Percentiles rank a stretch among this genome's conserved stretches.
phyloP scores from a whole-genome alignment of 2,113 vertebrate species.

The Phrynosoma platyrhinos region DNA sequence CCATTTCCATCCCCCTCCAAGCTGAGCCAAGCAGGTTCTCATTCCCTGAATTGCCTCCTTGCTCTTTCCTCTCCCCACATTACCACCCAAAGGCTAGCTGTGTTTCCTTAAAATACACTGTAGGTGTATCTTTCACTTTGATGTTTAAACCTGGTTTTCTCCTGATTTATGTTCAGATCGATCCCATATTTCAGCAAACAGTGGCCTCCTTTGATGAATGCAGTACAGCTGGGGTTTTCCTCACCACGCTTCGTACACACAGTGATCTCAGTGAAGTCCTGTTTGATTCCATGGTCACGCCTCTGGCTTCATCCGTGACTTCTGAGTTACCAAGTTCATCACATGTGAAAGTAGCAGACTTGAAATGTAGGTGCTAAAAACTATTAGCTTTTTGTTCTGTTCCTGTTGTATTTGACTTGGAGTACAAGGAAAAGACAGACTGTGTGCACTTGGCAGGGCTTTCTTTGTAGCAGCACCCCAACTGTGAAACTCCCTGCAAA shows the following conservation, averaged over 20 bases:
- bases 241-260: constrained; percentile 82
- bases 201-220: constrained; percentile 90
- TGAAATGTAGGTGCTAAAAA: constrained; percentile 65
- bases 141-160: not conserved
- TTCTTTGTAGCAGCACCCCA: too few relatives aligned
- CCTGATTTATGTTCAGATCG: constrained; percentile 36
- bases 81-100: too few relatives aligned
- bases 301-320: constrained; percentile 78
- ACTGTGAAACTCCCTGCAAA: too few relatives aligned
- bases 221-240: constrained; percentile 87
- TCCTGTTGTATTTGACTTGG: too few relatives aligned
- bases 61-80: too few relatives aligned
- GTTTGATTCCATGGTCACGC: constrained; percentile 81
- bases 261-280: constrained; percentile 84
- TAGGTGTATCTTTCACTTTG: not conserved
- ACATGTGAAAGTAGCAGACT: constrained; percentile 48
- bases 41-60: too few relatives aligned
- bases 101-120: too few relatives aligned
- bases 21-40: too few relatives aligned
- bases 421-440: not conserved
- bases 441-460: not conserved
- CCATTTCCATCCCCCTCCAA: too few relatives aligned
- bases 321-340: constrained; percentile 68
- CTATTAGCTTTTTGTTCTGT: not conserved
- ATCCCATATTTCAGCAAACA: constrained; percentile 91